Percentiles rank a stretch among this genome's conserved stretches.
phyloP scores from a whole-genome alignment of 2,888 invertebrate species.

The Euplexia lucipara region DNA sequence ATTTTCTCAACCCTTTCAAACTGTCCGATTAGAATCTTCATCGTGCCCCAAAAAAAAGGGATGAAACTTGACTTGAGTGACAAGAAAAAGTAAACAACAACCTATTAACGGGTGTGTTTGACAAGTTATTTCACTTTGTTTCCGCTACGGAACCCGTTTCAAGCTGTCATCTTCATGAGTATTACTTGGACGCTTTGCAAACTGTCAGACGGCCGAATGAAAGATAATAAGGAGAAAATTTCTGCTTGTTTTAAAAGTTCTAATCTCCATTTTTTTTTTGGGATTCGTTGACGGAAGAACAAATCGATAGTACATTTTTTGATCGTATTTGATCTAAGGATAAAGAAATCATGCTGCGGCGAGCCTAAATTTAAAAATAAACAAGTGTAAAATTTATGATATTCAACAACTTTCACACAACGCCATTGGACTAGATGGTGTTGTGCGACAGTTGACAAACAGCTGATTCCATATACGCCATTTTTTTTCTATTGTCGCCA shows the following conservation, averaged over 20 bases:
- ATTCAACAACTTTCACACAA: too few species aligned
- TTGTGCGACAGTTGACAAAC: too few species aligned
- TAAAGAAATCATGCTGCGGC: too few species aligned
- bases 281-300: slow-evolving; percentile 6
- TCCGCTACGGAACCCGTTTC: slow-evolving; percentile 62
- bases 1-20: slow-evolving; percentile 5
- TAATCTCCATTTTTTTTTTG: not conserved
- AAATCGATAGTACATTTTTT: not conserved
- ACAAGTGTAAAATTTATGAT: too few species aligned
- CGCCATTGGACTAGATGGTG: too few species aligned
- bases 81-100: slow-evolving; percentile 54
- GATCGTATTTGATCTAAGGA: too few species aligned
- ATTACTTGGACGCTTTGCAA: slow-evolving; percentile 52
- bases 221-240: slow-evolving; percentile 44
- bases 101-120: slow-evolving; percentile 61
- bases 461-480: too few species aligned
- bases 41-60: slow-evolving; percentile 9
- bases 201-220: slow-evolving; percentile 48
- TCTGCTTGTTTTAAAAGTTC: slow-evolving; percentile 37
- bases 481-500: too few species aligned
- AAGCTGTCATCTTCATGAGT: slow-evolving; percentile 61
- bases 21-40: slow-evolving; percentile 5
- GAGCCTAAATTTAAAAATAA: too few species aligned
- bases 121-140: slow-evolving; percentile 64
- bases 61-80: slow-evolving; percentile 30